Conservation (phyloP, 2,113 vertebrate species). For the Emydocephalus ijimae region DNA sequence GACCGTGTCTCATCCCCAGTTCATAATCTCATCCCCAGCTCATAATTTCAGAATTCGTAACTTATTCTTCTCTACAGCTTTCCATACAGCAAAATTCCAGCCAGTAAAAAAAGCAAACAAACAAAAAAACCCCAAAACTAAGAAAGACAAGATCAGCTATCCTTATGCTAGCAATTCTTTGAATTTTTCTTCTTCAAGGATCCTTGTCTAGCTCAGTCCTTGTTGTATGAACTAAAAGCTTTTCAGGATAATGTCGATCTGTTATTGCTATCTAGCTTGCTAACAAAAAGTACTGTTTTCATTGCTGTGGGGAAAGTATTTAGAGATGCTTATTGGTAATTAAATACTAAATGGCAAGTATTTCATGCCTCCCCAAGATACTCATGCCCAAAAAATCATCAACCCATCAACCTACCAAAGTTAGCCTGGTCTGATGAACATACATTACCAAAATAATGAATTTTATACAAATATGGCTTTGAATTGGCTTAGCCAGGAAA, state of each 20-base stretch:
- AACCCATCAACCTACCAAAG: background rate
- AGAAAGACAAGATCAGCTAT: background rate
- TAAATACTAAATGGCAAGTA: background rate
- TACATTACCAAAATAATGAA: background rate
- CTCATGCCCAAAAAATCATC: background rate
- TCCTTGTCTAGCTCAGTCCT: background rate
- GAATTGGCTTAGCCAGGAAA: background rate
- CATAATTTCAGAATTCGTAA: background rate
- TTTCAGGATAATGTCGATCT: background rate
- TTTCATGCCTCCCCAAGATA: background rate
- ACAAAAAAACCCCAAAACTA: background rate
- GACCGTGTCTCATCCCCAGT: background rate
- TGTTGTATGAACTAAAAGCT: background rate
- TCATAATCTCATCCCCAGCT: background rate
- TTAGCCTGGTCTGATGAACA: background rate
- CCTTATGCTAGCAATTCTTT: background rate
- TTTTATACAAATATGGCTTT: background rate
- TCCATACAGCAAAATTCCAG: background rate
- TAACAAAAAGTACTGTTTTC: background rate
- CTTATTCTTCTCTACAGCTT: background rate
- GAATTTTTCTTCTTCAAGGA: background rate
- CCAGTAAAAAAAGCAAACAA: background rate
- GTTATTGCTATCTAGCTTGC: background rate
- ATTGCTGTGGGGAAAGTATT: background rate
- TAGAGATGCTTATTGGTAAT: background rate